phyloP scores from a whole-genome alignment of 2,113 vertebrate genomes.

The Cynocephalus volans region DNA sequence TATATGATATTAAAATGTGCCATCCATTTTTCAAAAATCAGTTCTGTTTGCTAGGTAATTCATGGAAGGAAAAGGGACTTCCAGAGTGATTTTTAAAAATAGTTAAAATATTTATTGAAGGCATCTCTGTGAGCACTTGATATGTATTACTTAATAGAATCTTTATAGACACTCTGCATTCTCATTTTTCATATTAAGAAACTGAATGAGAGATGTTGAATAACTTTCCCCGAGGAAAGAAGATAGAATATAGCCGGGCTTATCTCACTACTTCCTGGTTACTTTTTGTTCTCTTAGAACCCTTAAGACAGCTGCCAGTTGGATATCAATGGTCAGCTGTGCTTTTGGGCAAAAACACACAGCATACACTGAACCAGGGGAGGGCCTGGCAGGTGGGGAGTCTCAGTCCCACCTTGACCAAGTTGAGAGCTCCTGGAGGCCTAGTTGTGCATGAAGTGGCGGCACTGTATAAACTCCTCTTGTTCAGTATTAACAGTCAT shows the following conservation, averaged over 20 bases:
- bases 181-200: slow-evolving; percentile 24
- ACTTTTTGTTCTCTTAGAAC: slow-evolving; percentile 10
- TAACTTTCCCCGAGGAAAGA: neutral
- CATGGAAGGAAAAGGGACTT: neutral
- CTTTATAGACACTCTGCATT: neutral
- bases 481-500: neutral
- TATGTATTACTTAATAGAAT: slow-evolving; percentile 4
- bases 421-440: neutral
- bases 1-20: slow-evolving; percentile 5
- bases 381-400: too few species aligned
- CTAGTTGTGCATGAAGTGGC: neutral
- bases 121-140: neutral
- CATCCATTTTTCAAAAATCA: slow-evolving; percentile 26
- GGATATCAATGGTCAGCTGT: neutral
- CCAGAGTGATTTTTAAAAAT: slow-evolving; percentile 2
- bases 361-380: neutral
- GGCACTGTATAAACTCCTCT: too few species aligned
- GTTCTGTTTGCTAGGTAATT: slow-evolving; percentile 33
- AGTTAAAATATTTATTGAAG: slow-evolving; percentile 16
- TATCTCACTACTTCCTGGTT: neutral
- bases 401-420: neutral
- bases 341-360: neutral
- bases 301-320: neutral
- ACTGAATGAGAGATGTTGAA: neutral
- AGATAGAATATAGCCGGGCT: neutral